A percentile compares a stretch with the other conserved stretches of the same genome.
Evolutionary conservation across 2,113 vertebrate genomes (phyloP).

Genomic region (Gasterosteus aculeatus): DNA sequence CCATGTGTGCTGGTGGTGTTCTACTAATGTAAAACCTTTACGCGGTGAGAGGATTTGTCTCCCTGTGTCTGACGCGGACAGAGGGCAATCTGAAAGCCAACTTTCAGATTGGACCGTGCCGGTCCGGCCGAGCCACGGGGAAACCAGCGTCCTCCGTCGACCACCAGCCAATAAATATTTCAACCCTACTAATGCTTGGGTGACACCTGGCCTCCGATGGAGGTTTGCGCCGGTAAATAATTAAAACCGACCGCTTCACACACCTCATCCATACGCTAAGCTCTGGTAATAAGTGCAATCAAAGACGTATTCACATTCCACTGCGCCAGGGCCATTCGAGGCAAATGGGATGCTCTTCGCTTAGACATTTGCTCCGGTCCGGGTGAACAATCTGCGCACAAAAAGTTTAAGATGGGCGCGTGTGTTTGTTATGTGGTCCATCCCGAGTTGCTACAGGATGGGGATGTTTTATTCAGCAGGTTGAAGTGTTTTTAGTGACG

Average conservation of each 20-base stretch:
- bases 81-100: constrained; percentile 55
- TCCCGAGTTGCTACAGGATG: constrained; percentile 55
- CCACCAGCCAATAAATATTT: constrained; percentile 86
- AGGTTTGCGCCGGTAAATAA: constrained; percentile 86
- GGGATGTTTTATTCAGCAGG: constrained; percentile 75
- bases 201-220: constrained; percentile 81
- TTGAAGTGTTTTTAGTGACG: constrained; percentile 64
- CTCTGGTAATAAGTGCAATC: constrained; percentile 60
- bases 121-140: constrained; percentile 56
- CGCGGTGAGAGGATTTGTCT: constrained; percentile 61
- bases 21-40: constrained; percentile 65
- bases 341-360: neutral
- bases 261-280: constrained; percentile 60
- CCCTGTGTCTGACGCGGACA: constrained; percentile 28
- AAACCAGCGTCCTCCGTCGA: constrained; percentile 54
- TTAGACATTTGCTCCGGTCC: constrained; percentile 36
- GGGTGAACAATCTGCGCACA: constrained; percentile 33
- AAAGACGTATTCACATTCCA: constrained; percentile 10
- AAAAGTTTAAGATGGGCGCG: constrained; percentile 35
- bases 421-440: constrained; percentile 51
- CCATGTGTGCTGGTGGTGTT: constrained; percentile 56
- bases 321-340: constrained; percentile 4
- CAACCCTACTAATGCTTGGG: constrained; percentile 79
- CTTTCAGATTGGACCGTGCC: constrained; percentile 60
- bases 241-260: constrained; percentile 82